phyloP scores from a whole-genome alignment of 2,888 invertebrate species.

The Steinernema scapterisci region DNA sequence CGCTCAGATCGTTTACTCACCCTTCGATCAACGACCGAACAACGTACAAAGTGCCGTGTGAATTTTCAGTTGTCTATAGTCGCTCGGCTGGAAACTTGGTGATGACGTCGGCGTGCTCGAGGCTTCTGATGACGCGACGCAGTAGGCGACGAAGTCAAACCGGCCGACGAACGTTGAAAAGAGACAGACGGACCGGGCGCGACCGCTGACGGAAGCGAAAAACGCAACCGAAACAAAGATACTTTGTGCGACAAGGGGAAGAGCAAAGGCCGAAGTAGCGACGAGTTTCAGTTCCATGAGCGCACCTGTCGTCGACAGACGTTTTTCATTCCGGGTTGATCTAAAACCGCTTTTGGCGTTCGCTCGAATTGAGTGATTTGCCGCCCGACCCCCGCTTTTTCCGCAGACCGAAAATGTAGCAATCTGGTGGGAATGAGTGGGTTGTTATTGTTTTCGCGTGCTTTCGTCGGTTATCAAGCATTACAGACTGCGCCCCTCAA shows the following conservation, averaged over 20 bases:
- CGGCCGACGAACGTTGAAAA: too few species aligned
- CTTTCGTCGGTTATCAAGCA: too few species aligned
- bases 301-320: slow-evolving; percentile 18
- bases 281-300: slow-evolving; percentile 19
- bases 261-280: slow-evolving; percentile 28
- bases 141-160: background rate
- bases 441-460: background rate
- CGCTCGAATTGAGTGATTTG: background rate
- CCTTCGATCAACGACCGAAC: background rate
- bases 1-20: background rate
- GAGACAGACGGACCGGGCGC: too few species aligned
- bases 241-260: background rate
- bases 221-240: background rate
- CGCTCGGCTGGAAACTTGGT: background rate
- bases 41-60: background rate
- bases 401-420: background rate
- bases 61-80: background rate
- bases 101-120: background rate
- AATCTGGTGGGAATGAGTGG: background rate
- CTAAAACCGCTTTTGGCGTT: slow-evolving; percentile 15
- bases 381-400: background rate
- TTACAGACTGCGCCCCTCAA: too few species aligned
- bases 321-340: slow-evolving; percentile 23
- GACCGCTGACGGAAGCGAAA: background rate
- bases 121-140: background rate